These are phyloP conservation scores for Dysdera silvatica DNA, from an alignment of 1,140 invertebrate species.

Conservation along the genomic window DNA sequence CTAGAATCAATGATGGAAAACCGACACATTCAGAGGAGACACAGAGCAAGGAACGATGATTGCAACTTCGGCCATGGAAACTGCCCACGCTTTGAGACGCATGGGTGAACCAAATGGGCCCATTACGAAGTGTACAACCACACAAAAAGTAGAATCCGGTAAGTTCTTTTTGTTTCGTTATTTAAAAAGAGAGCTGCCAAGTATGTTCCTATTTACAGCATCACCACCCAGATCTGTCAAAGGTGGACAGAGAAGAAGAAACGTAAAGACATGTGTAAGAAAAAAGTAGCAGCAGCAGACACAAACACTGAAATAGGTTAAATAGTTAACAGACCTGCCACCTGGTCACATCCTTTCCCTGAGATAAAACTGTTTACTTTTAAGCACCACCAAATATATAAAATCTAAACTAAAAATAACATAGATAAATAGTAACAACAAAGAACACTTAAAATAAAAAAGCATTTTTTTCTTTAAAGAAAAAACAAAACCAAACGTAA, in stretches of 20 bases:
- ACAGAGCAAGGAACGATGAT: conserved; percentile 22
- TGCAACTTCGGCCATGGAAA: conserved; percentile 6
- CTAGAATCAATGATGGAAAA: conserved; percentile 21
- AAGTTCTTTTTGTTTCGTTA: conserved; percentile 11
- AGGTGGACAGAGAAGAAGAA: background rate
- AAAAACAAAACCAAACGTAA: background rate
- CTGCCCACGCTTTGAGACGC: background rate
- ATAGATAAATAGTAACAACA: background rate
- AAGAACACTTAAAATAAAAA: background rate
- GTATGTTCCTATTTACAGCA: conserved; percentile 24
- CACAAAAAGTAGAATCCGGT: conserved; percentile 10
- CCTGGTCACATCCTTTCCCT: conserved; percentile 26
- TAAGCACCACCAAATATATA: conserved; percentile 25
- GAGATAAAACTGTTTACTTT: conserved; percentile 25
- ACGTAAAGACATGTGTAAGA: background rate
- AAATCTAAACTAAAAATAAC: background rate
- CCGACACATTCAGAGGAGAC: conserved; percentile 30
- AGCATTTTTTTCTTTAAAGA: background rate
- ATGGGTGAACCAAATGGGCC: conserved; percentile 8
- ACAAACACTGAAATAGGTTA: background rate
- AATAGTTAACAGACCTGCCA: conserved; percentile 26
- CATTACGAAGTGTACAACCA: conserved; percentile 19
- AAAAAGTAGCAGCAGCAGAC: conserved; percentile 11
- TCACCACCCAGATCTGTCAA: conserved; percentile 12
- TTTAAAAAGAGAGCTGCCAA: conserved; percentile 26